Evolutionary conservation across 1,140 invertebrate genomes (phyloP).

Genomic region (Drosophila kikkawai): DNA sequence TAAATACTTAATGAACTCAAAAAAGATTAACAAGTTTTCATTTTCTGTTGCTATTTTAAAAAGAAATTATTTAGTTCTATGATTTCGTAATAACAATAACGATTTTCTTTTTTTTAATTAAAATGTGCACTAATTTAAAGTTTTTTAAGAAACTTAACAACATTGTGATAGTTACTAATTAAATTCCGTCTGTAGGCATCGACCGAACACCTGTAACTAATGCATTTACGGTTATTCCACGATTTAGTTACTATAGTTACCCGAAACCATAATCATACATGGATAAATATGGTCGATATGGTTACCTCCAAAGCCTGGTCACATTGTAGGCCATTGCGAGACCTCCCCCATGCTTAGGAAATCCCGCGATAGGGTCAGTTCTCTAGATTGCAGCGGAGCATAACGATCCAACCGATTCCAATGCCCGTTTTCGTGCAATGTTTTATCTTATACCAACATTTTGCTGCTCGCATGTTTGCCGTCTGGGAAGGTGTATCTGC

Average conservation of each 20-base stretch:
- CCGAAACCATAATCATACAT: neutral
- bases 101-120: too few species aligned
- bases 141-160: neutral
- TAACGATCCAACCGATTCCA: constrained; percentile 16
- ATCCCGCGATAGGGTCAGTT: constrained; percentile 37
- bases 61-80: too few species aligned
- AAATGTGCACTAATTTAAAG: neutral
- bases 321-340: constrained; percentile 17
- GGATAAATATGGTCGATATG: neutral
- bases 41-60: too few species aligned
- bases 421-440: constrained; percentile 24
- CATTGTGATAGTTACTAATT: neutral
- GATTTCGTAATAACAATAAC: too few species aligned
- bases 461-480: constrained; percentile 41
- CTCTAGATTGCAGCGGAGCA: constrained; percentile 19
- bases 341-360: constrained; percentile 9
- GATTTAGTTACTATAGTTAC: constrained; percentile 9
- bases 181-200: neutral
- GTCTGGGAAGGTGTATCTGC: constrained; percentile 40
- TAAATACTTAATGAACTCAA: too few species aligned
- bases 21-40: neutral
- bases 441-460: constrained; percentile 48
- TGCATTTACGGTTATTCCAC: neutral
- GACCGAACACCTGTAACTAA: neutral
- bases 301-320: constrained; percentile 22